phyloP scores from a whole-genome alignment of 2,113 vertebrate genomes.

The Tursiops truncatus region DNA sequence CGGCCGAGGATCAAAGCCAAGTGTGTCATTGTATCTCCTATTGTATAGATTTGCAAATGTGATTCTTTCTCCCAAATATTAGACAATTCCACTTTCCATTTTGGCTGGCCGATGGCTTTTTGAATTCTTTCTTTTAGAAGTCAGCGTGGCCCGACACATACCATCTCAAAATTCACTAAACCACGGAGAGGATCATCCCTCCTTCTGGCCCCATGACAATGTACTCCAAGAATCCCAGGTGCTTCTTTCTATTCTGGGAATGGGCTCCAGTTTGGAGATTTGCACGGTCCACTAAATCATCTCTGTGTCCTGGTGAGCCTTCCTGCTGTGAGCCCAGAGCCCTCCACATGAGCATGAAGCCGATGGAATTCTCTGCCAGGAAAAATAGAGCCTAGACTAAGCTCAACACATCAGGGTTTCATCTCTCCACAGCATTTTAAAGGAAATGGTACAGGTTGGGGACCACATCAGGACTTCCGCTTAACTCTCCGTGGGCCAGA shows the following conservation, averaged over 20 bases:
- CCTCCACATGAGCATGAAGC: neutral
- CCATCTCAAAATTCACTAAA: neutral
- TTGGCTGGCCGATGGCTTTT: neutral
- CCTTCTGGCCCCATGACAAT: neutral
- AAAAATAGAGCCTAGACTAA: neutral
- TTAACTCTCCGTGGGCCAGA: neutral
- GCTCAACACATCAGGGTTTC: neutral
- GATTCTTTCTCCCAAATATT: neutral
- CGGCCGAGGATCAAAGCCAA: neutral
- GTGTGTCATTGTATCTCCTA: neutral
- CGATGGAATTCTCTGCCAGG: neutral
- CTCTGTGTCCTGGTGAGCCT: neutral
- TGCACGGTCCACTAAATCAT: neutral
- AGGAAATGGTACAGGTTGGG: neutral
- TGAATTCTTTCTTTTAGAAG: neutral
- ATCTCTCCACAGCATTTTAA: neutral
- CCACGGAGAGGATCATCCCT: neutral
- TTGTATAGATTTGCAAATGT: neutral
- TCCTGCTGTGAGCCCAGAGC: neutral
- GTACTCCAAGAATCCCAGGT: neutral
- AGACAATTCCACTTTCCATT: neutral
- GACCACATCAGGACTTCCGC: neutral
- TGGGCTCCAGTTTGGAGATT: neutral
- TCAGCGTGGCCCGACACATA: neutral
- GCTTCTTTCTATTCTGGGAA: neutral